phyloP scores from a whole-genome alignment of 2,797 vertebrate species.

The Lithobates sylvaticus region DNA sequence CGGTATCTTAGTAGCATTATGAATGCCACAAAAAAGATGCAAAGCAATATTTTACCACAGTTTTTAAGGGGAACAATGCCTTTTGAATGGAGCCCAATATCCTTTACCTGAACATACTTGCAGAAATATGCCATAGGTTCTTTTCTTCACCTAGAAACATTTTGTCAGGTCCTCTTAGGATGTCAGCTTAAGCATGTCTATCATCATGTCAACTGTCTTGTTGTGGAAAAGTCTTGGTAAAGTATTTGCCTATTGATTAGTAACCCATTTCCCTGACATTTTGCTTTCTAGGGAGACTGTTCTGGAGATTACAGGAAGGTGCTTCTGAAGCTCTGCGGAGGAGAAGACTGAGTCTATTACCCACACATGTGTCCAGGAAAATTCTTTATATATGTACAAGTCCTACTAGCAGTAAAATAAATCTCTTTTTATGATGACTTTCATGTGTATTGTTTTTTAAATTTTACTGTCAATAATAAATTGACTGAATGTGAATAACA shows the following conservation, averaged over 20 bases:
- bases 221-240: no score
- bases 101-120: no score
- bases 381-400: slow-evolving; percentile 8
- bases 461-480: background rate
- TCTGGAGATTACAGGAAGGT: slow-evolving; percentile 82
- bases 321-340: slow-evolving; percentile 80
- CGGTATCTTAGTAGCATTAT: no score
- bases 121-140: no score
- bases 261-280: background rate
- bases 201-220: no score
- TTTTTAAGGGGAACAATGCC: no score
- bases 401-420: slow-evolving; percentile 4
- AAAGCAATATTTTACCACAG: no score
- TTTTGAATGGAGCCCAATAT: background rate
- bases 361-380: background rate
- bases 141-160: background rate
- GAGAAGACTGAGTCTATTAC: slow-evolving; percentile 71
- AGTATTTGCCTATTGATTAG: background rate
- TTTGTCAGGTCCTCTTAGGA: background rate
- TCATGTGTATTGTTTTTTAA: background rate
- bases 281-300: slow-evolving; percentile 75
- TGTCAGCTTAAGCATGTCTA: no score
- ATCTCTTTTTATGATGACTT: slow-evolving; percentile 39
- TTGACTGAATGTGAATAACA: no score
- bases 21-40: no score